Base-by-base conservation (phyloP, 2,888 invertebrate species). In the Idaea aversata region DNA sequence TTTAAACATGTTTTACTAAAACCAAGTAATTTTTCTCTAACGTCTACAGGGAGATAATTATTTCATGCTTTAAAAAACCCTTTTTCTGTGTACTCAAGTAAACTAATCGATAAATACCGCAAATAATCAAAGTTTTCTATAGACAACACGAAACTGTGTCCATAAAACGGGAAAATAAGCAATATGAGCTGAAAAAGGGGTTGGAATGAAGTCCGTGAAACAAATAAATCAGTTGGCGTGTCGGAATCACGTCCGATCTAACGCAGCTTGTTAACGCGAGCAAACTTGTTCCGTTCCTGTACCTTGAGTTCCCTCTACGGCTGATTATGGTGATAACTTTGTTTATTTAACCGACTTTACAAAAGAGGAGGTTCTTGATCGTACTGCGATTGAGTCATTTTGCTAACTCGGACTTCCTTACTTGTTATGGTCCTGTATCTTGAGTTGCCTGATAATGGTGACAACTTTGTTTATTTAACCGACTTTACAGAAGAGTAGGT, bases 201-300 rank as follows among this genome's bases (percentile, higher is more conserved):
- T 76, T 72, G 62, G 67, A 83, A 80, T 79, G 76, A 80, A 83
- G 82, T 82, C 80, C 74, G 73, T 77, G 72, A 72, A 81, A 80
- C 82, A 86, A 86, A 87, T 87, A 87, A 88, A 88, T 87, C 86
- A 87, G 83, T 69, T 86, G 76, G 85, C 88, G 87, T 88, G 87
- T 72, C 76, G 79, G 76, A 83, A 88, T 87, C 85, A 86, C 84
- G 83, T 82, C 74, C 84, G 77, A 87, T 87, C 87, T 85, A 85
- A 87, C 86, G 84, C 84, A 85, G 84, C 87, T 87, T 84, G 88
- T 88, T 87, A 87, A 86, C 87, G 83, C 83, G 82, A 79, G 83
- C 77, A 86, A 87, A 87, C 87, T 86, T 82, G 83, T 80, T 84
- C 81, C 78, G 75, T 70, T 75, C 74, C 70, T 71, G 59, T 59